Conservation (phyloP, 2,113 vertebrate genomes). For the Pholis gunnellus region DNA sequence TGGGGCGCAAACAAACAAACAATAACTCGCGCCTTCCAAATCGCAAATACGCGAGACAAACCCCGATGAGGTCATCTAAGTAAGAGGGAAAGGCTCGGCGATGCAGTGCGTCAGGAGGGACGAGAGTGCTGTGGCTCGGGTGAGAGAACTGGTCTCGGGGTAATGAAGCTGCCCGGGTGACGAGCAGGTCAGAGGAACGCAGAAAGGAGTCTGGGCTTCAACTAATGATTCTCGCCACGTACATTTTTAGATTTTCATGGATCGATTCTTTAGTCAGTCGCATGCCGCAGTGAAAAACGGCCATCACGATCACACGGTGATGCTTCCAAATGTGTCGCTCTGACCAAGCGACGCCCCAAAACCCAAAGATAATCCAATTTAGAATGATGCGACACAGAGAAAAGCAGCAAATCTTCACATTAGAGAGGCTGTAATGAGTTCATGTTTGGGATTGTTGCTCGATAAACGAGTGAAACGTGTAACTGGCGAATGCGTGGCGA, state of each 20-base stretch:
- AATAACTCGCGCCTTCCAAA: constrained; percentile 45
- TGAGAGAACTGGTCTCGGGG: constrained; percentile 10
- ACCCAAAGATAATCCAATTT: constrained; percentile 14
- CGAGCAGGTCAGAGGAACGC: constrained; percentile 13
- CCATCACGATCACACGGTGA: not conserved
- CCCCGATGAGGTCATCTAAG: constrained; percentile 11
- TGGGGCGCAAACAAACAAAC: constrained; percentile 57
- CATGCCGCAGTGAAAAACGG: constrained; percentile 9
- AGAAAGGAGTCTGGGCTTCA: not conserved
- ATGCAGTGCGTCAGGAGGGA: not conserved
- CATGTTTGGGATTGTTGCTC: constrained; percentile 17
- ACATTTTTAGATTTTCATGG: not conserved
- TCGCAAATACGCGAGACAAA: constrained; percentile 50
- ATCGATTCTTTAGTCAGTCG: not conserved
- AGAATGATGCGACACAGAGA: not conserved
- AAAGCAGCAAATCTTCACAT: constrained; percentile 1
- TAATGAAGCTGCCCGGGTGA: constrained; percentile 31
- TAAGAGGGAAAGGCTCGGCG: not conserved
- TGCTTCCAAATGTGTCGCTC: not conserved
- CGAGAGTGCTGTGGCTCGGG: not conserved
- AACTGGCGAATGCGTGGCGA: constrained; percentile 28
- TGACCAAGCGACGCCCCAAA: not conserved
- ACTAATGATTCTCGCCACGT: not conserved
- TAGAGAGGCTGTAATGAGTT: constrained; percentile 2
- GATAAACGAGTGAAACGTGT: constrained; percentile 17